Conservation (phyloP, 1,140 invertebrate genomes). For the Mamestra configurata region DNA sequence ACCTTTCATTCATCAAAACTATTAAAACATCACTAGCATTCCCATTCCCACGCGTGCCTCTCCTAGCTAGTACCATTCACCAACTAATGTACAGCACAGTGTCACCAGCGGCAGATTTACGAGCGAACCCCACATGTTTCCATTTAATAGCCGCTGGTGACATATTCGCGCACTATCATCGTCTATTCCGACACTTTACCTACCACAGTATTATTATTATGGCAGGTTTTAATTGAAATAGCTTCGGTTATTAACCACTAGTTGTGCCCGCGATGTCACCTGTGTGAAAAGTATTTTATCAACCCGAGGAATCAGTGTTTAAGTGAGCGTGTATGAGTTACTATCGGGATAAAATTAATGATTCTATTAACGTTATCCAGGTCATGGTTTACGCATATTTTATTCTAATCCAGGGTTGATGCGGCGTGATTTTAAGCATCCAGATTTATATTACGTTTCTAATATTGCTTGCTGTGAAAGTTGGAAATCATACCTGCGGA, state of each 20-base stretch:
- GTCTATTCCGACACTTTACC: not conserved
- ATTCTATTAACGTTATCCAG: too few relatives aligned
- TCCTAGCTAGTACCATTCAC: constrained; percentile 51
- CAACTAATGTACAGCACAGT: constrained; percentile 55
- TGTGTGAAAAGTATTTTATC: too few relatives aligned
- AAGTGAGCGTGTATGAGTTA: too few relatives aligned
- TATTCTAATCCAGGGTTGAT: too few relatives aligned
- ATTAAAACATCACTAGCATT: not conserved
- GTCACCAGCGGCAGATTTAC: constrained; percentile 65
- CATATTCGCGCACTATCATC: constrained; percentile 21
- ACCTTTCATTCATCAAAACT: not conserved
- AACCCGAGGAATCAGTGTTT: too few relatives aligned
- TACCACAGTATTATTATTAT: constrained; percentile 1
- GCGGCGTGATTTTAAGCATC: too few relatives aligned
- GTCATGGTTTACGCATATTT: too few relatives aligned
- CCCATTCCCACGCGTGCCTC: not conserved
- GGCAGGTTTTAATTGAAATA: constrained; percentile 26
- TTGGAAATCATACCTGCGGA: too few relatives aligned
- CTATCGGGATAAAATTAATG: too few relatives aligned
- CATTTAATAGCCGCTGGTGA: constrained; percentile 46
- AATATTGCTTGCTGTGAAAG: too few relatives aligned
- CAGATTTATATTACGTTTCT: too few relatives aligned
- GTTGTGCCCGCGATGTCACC: too few relatives aligned
- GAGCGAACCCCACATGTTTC: constrained; percentile 55
- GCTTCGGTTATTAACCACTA: not conserved